Conservation (phyloP, 2,888 invertebrate species). For the Melanostoma scalare region DNA sequence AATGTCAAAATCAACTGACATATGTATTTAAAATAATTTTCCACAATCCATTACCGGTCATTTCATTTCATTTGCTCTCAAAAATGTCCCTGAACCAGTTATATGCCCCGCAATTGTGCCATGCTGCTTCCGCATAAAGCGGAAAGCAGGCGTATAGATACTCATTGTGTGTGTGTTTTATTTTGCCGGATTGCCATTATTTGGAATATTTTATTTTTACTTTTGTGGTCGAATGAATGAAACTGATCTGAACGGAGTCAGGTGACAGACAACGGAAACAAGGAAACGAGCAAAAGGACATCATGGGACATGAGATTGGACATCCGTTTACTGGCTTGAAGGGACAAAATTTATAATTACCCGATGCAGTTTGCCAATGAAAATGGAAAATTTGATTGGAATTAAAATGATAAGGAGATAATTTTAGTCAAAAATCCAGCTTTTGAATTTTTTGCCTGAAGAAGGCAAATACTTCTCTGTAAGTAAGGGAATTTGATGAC, state of each 20-base stretch:
- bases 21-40: conserved; percentile 44
- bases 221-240: conserved; percentile 14
- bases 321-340: conserved; percentile 31
- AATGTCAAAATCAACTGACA: conserved; percentile 33
- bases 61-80: conserved; percentile 28
- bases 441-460: no score
- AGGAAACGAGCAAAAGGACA: conserved; percentile 36
- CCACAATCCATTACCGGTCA: conserved; percentile 41
- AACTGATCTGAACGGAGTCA: conserved; percentile 26
- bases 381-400: conserved; percentile 22
- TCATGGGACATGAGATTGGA: conserved; percentile 20
- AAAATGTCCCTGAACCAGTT: conserved; percentile 11
- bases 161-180: conserved; percentile 13
- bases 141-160: neutral
- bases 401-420: no score
- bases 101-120: neutral
- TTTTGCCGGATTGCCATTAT: conserved; percentile 8
- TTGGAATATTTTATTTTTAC: neutral
- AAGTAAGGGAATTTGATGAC: no score
- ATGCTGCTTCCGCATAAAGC: neutral
- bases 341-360: conserved; percentile 46
- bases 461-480: no score
- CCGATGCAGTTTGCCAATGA: conserved; percentile 20
- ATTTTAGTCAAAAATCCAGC: no score
- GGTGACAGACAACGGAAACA: conserved; percentile 39